Percentiles rank a stretch among this genome's conserved stretches.
These are phyloP conservation scores for Eublepharis macularius DNA, from an alignment of 2,113 vertebrate species.

Conservation along the genomic window DNA sequence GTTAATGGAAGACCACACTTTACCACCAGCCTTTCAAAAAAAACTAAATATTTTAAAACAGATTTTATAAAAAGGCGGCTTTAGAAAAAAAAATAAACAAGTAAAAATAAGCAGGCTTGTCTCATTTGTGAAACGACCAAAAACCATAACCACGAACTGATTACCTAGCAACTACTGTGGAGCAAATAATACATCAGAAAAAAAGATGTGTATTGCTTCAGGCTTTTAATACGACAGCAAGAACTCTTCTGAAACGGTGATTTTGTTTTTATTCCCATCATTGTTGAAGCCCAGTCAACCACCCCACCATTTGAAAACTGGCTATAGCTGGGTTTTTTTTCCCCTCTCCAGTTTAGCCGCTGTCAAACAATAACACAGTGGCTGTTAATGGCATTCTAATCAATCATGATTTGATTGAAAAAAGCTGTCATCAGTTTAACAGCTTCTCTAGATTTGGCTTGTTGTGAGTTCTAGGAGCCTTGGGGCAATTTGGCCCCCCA, in stretches of 20 bases:
- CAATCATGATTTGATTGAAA: not conserved
- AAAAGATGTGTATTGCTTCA: not conserved
- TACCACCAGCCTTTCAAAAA: not conserved
- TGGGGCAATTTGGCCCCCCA: no score
- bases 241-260: not conserved
- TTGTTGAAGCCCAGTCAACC: not conserved
- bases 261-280: constrained; percentile 15
- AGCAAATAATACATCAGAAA: not conserved
- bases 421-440: not conserved
- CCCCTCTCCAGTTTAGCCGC: not conserved
- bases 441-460: not conserved
- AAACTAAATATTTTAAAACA: not conserved
- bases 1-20: not conserved
- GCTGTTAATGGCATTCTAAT: not conserved
- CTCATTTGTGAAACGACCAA: not conserved
- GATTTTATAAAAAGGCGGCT: not conserved
- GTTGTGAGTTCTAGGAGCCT: not conserved
- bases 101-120: not conserved
- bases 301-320: not conserved
- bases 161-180: not conserved
- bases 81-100: no score
- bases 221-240: not conserved
- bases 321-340: not conserved
- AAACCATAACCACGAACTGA: not conserved
- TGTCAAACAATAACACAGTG: not conserved